Evolutionary conservation across 2,888 invertebrate species (phyloP), one percentile per base, ranked within the genome.

Genomic region (Hybos culiciformis): DNA sequence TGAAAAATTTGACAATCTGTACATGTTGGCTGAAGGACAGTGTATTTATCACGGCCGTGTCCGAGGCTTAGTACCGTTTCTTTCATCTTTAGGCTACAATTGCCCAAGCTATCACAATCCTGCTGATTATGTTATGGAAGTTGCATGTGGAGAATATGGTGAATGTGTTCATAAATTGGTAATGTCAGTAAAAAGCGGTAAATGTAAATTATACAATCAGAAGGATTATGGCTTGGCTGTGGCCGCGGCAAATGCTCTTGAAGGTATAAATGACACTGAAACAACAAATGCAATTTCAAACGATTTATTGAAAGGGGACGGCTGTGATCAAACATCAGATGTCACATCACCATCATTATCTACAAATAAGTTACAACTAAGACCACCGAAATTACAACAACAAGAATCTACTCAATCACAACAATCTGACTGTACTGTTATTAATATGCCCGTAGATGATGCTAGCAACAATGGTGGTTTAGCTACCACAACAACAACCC

Each of bases 81-180:
- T 94, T 43, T 78, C 83, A 4, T 77, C 80, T 1, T 78, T 91
- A 74, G 82, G 83, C 14, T 74, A 92, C 40, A 78, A 86, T 48
- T 94, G 94, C 66, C 94, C 94, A 1, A 80, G 88, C 55, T 94
- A 93, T 60, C 93, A 94, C 70, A 96, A 96, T 67, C 94, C 94
- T 39, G 93, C 94, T 42, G 94, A 94, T 74, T 96, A 90, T 63
- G 92, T 92, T 39, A 88, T 94, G 79, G 94, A 94, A 66, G 90
- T 94, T 33, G 93, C 93, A 0, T 85, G 88, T 39, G 93, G 93
- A 1, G 93, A 94, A 61, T 91, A 92, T 60, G 94, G 94, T 26
- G 87, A 88, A 51, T 84, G 84, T 64, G 81, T 87, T 17, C 80
- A 84, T 56, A 83, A 83, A 60, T 68, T 91, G 47, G 87, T 90